Conservation (phyloP, 2,888 invertebrate species). For the Octonoba sinensis region DNA sequence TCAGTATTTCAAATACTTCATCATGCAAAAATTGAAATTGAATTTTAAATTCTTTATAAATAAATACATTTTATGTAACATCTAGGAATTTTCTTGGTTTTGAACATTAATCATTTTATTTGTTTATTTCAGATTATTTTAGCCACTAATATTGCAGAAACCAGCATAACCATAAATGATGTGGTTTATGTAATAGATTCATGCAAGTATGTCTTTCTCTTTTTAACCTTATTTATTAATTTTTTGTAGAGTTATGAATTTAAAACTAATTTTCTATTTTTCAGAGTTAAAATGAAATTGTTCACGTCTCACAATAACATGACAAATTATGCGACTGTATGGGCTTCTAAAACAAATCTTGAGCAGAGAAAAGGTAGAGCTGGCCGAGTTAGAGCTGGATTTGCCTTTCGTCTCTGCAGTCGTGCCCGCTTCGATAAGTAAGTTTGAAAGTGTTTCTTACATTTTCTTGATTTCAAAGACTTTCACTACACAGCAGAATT, state of each 20-base stretch:
- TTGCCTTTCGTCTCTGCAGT: conserved; percentile 91
- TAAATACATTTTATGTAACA: background rate
- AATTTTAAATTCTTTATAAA: background rate
- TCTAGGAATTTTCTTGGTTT: background rate
- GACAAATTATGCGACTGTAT: conserved; percentile 96
- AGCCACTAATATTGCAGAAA: conserved; percentile 98
- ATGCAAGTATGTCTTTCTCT: conserved; percentile 79
- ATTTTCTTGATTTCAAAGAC: background rate
- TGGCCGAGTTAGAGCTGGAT: conserved; percentile 93
- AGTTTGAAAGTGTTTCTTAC: conserved; percentile 62
- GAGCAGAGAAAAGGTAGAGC: conserved; percentile 96
- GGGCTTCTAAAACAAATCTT: conserved; percentile 91
- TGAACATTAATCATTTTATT: background rate
- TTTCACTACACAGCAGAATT: no score
- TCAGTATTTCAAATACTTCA: no score
- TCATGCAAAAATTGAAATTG: no score
- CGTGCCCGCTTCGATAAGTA: conserved; percentile 72
- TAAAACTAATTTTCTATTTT: conserved; percentile 37
- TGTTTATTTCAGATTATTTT: conserved; percentile 82
- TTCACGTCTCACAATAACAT: conserved; percentile 99
- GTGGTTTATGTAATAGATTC: conserved; percentile 98
- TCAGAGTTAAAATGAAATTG: conserved; percentile 90
- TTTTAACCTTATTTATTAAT: background rate
- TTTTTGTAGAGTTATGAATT: background rate
- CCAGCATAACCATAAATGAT: conserved; percentile 97